Conservation (phyloP, 2,888 invertebrate genomes). For the Tridacna gigas region DNA sequence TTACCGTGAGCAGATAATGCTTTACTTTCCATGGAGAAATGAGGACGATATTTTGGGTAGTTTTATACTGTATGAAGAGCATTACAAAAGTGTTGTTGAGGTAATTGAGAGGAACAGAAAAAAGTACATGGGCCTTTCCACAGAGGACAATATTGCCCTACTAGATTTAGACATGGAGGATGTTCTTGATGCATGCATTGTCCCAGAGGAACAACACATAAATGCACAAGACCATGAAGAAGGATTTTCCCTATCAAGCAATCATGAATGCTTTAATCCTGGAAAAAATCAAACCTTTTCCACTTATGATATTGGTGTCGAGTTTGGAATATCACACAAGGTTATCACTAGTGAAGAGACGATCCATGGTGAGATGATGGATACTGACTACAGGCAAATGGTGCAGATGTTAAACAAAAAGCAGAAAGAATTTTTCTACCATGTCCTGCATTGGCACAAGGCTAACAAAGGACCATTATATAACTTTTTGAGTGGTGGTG, state of each 20-base stretch:
- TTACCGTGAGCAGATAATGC: slow-evolving; percentile 22
- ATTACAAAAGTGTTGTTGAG: background rate
- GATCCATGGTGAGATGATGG: slow-evolving; percentile 22
- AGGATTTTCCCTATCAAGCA: background rate
- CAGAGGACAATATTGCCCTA: slow-evolving; percentile 19
- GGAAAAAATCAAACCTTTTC: background rate
- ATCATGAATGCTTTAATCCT: slow-evolving; percentile 1
- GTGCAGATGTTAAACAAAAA: slow-evolving; percentile 45
- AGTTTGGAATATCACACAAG: slow-evolving; percentile 44
- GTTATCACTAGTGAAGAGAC: background rate
- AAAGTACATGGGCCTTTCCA: background rate
- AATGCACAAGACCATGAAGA: background rate
- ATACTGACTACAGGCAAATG: slow-evolving; percentile 43
- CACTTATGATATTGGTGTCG: slow-evolving; percentile 7
- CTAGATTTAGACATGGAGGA: slow-evolving; percentile 27
- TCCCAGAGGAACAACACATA: background rate
- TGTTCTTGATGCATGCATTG: slow-evolving; percentile 36
- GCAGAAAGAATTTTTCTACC: slow-evolving; percentile 51
- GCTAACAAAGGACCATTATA: slow-evolving; percentile 47
- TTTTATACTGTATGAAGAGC: background rate
- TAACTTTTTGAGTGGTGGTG: slow-evolving; percentile 60
- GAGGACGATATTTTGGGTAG: background rate
- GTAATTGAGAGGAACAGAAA: background rate
- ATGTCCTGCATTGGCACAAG: slow-evolving; percentile 46
- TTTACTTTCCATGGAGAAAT: slow-evolving; percentile 16